Conservation (phyloP, 1,140 invertebrate species). For the Daktulosphaira vitifoliae region DNA sequence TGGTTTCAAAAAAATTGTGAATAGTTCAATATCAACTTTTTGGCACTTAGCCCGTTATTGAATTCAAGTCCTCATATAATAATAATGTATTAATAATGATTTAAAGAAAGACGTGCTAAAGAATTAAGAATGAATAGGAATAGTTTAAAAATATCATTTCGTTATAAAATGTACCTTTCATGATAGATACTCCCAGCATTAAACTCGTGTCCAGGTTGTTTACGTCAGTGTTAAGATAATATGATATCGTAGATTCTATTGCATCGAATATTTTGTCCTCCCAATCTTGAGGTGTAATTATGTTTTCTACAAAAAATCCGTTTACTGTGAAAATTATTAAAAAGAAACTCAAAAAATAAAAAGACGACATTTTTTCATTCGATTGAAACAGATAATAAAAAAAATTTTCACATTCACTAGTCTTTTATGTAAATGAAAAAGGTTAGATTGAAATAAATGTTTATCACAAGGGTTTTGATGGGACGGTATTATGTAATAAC, state of each 20-base stretch:
- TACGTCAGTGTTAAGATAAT: background rate
- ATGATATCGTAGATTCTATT: background rate
- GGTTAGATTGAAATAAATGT: slow-evolving; percentile 17
- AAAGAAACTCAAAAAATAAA: background rate
- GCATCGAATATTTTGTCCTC: background rate
- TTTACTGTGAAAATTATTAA: background rate
- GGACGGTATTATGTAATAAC: background rate
- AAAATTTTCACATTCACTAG: background rate
- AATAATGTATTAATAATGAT: background rate
- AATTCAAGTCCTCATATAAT: background rate
- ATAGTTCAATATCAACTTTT: background rate
- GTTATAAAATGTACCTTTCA: background rate
- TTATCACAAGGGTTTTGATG: background rate
- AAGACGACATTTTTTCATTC: background rate
- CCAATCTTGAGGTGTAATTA: background rate
- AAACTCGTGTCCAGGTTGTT: background rate
- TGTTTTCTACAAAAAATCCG: background rate
- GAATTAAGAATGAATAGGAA: background rate
- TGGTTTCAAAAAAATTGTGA: too few relatives aligned
- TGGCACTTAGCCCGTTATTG: background rate
- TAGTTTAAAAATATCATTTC: background rate
- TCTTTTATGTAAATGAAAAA: background rate
- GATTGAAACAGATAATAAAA: background rate
- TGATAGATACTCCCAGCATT: slow-evolving; percentile 15
- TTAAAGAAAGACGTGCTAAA: background rate